Evolutionary conservation across 1,140 invertebrate species (phyloP), one percentile per base, ranked within the genome.

Genomic region (Bombus waltoni): DNA sequence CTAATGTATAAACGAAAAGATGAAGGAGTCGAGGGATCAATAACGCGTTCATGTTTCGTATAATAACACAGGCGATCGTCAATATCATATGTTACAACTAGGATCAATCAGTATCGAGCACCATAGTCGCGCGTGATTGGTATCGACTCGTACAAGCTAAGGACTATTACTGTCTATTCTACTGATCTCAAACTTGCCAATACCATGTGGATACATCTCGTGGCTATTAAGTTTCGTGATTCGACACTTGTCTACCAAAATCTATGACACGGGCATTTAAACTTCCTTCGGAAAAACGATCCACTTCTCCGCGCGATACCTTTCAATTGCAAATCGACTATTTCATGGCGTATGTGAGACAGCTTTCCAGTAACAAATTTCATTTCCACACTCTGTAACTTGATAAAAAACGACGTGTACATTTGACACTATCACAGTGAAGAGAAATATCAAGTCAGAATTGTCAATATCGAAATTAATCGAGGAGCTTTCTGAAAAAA

Each of bases 391-490:
- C 18, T 53, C 18, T 53, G 18, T 22, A 8, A 53, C 25, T n/a
- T n/a, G 4, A 62, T 62, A 28, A n/a, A 62, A 62, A n/a, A 22
- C 18, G 11, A n/a, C 59, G 3, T 13, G 59, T 13, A 62, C 28
- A 5, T 62, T 11, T n/a, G 1, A 13, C 59, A 3, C 57, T 59
- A 28, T 59, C 25, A 4, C 47, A 5, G 22, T 18, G 18, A 53
- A 8, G 6, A 22, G 47, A 53, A 53, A 53, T 22, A 22, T 53
- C 47, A 53, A 53, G 47, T 53, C 5, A 5, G 22, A 32, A 35
- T 86, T 79, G 73, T 53, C 47, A 80, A 83, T 86, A 73, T 11
- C 32, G 83, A 90, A 90, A 90, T 84, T 91, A 92, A 92, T 53
- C 47, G 47, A 53, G 0, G 1, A 62, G 10, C 1, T 62, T 2